Evolutionary conservation across 2,888 invertebrate genomes (phyloP).

Genomic region (Drosophila lacicola): DNA sequence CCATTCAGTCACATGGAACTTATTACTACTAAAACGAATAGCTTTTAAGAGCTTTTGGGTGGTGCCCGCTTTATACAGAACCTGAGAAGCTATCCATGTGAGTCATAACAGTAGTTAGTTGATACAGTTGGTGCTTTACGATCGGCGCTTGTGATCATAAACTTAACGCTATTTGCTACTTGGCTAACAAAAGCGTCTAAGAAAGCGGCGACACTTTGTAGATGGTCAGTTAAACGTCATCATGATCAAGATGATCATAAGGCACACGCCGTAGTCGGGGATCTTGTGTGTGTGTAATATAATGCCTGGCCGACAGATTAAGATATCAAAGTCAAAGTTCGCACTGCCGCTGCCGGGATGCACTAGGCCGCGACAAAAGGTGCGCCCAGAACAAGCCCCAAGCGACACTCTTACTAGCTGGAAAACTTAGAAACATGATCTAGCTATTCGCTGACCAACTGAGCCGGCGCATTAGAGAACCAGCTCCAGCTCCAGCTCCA

Average conservation of each 20-base stretch:
- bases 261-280: conserved; percentile 69
- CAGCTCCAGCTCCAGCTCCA: conserved; percentile 22
- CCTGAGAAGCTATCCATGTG: conserved; percentile 3
- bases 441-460: conserved; percentile 34
- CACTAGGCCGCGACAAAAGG: conserved; percentile 71
- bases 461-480: conserved; percentile 41
- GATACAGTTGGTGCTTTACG: conserved; percentile 33
- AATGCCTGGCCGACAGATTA: conserved; percentile 69
- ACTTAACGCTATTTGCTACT: conserved; percentile 74
- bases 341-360: conserved; percentile 63
- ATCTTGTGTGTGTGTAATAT: conserved; percentile 53
- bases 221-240: conserved; percentile 41
- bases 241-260: conserved; percentile 51
- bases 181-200: conserved; percentile 61
- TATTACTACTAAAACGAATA: not conserved
- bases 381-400: conserved; percentile 49
- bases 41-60: not conserved
- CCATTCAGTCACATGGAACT: no score
- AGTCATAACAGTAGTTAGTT: conserved; percentile 54
- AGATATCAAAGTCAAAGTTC: conserved; percentile 81
- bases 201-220: conserved; percentile 68
- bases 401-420: conserved; percentile 62
- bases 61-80: conserved; percentile 2
- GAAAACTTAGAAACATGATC: conserved; percentile 67
- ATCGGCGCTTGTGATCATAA: conserved; percentile 72